Evolutionary conservation across 1,140 invertebrate species (phyloP).

Genomic region (Anastrepha ludens): DNA sequence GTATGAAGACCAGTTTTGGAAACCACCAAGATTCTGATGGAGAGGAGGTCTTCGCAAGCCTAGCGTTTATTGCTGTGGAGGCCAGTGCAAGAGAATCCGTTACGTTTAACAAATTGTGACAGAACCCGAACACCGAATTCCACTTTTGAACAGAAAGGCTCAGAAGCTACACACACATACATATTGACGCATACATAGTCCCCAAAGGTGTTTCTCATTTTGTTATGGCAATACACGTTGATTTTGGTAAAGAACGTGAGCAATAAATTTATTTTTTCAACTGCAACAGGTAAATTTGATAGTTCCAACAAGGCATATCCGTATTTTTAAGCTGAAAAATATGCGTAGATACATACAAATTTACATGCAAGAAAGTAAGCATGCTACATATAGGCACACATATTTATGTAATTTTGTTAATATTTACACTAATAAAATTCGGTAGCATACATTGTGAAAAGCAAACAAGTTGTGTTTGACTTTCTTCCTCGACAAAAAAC

Average conservation of each 20-base stretch:
- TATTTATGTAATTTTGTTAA: not conserved
- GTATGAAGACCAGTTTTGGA: not conserved
- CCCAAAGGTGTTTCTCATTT: not conserved
- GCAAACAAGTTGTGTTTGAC: conserved; percentile 12
- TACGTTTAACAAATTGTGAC: conserved; percentile 26
- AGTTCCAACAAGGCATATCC: no score
- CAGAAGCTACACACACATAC: not conserved
- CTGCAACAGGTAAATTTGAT: not conserved
- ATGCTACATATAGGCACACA: not conserved
- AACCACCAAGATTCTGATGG: not conserved
- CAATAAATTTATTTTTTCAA: not conserved
- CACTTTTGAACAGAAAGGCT: not conserved
- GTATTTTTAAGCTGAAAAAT: not conserved
- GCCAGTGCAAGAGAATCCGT: not conserved
- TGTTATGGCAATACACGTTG: no score
- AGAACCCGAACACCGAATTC: conserved; percentile 20
- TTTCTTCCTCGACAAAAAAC: conserved; percentile 11
- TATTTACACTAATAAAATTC: conserved; percentile 40
- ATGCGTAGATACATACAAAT: not conserved
- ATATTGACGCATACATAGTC: not conserved
- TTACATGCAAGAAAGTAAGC: no score
- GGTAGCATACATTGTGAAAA: conserved; percentile 27
- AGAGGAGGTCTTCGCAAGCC: no score
- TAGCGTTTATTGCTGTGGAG: not conserved
- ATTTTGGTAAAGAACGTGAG: no score